Evolutionary conservation across 2,113 vertebrate genomes (phyloP), one percentile per base, ranked within the genome.

Genomic region (Chlorodrepanis virens): DNA sequence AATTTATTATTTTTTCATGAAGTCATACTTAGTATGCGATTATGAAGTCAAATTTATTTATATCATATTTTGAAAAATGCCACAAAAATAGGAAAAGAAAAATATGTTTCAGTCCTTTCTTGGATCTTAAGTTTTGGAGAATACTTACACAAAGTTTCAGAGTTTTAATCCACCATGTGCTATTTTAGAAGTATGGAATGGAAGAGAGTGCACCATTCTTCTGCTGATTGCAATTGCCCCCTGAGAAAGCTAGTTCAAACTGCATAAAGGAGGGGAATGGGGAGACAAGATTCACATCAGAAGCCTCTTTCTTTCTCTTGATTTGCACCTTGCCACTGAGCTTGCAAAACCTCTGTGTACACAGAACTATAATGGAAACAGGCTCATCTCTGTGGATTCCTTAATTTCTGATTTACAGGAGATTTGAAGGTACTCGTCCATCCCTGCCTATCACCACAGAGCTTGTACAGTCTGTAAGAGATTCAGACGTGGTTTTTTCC

Each of bases 41-140:
- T 97, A 97, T 94, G 95, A 97, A 97, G 91, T 97, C 97, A 97
- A 97, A 97, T 98, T 97, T 97, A 98, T 98, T 97, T 96, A 97
- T 97, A 97, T 97, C 81, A 17, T 94, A 96, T 97, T 97, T 97
- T 95, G 79, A 94, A 97, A 97, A 97, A 97, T 95, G 84, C 83
- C 95, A 85, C 56, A 97, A 97, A 69, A 97, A 96, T 75, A 95
- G 92, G 88, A 94, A 83, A 96, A 97, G 52, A 90, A 90, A 97
- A 96, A 93, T 59, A 89, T 63, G 49, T 95, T 96, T 78, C 93
- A 70, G 52, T 64, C 27, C 31, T 94, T 95, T 87, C 59, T 87
- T 92, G 69, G n/a, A 87, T 94, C 96, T 95, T 94, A 88, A 88
- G 40, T 83, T 86, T 80, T 71, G 31, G 61, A 88, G 60, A 82